A percentile compares a stretch with the other conserved stretches of the same genome.
phyloP scores from a whole-genome alignment of 1,140 invertebrate genomes.

The Leucophenga varia region DNA sequence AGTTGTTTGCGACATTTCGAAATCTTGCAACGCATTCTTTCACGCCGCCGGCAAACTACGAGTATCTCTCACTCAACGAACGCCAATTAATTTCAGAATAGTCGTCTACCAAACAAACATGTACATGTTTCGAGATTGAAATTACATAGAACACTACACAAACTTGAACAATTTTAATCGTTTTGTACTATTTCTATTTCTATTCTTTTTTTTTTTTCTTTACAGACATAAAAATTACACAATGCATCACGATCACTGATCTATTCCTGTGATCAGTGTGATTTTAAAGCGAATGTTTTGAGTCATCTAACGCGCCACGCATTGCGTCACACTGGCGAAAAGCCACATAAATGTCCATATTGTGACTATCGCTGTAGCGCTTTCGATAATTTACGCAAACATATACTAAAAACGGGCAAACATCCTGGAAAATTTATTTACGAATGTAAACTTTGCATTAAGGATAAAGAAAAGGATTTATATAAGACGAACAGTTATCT shows the following conservation, averaged over 20 bases:
- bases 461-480: slow-evolving; percentile 12
- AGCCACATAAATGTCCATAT: slow-evolving; percentile 84
- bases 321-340: slow-evolving; percentile 74
- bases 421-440: slow-evolving; percentile 78
- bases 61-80: too few relatives aligned
- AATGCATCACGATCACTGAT: too few relatives aligned
- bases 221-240: too few relatives aligned
- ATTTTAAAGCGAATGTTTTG: slow-evolving; percentile 66
- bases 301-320: slow-evolving; percentile 77
- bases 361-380: slow-evolving; percentile 78
- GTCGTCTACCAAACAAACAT: too few relatives aligned
- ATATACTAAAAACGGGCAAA: slow-evolving; percentile 75
- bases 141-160: too few relatives aligned
- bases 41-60: too few relatives aligned
- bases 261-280: slow-evolving; percentile 68
- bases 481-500: slow-evolving; percentile 36
- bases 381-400: slow-evolving; percentile 83
- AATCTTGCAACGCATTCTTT: too few relatives aligned
- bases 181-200: too few relatives aligned
- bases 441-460: slow-evolving; percentile 67
- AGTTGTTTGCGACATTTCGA: too few relatives aligned
- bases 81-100: too few relatives aligned
- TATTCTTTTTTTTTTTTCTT: not conserved
- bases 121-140: too few relatives aligned
- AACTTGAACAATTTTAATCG: too few relatives aligned